phyloP scores from a whole-genome alignment of 2,797 vertebrate genomes.

The Loris lydekkerianus region DNA sequence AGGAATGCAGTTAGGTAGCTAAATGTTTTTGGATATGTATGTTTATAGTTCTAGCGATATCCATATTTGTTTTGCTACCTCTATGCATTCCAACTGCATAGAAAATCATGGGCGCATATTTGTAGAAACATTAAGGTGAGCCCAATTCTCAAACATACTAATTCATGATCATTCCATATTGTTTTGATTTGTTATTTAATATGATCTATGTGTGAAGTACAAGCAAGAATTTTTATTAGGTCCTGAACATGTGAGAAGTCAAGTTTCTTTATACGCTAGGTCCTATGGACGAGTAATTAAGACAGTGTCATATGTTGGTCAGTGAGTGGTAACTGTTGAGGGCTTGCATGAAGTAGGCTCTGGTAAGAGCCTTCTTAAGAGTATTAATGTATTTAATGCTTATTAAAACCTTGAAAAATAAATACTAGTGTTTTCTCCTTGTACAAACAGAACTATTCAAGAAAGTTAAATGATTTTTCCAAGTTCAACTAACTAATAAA shows the following conservation, averaged over 20 bases:
- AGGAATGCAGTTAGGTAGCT: not conserved
- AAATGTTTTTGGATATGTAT: not conserved
- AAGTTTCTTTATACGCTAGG: not conserved
- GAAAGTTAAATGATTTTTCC: conserved; percentile 25
- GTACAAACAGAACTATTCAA: not conserved
- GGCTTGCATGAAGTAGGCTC: not conserved
- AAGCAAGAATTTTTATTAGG: not conserved
- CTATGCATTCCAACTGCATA: not conserved
- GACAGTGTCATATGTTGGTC: not conserved
- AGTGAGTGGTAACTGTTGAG: not conserved
- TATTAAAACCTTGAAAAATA: not conserved
- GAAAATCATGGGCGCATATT: not conserved
- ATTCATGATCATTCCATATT: conserved; percentile 27
- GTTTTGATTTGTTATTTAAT: conserved; percentile 31
- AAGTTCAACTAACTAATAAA: conserved; percentile 1
- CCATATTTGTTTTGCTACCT: conserved; percentile 2
- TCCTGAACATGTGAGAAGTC: not conserved
- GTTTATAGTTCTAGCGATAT: not conserved
- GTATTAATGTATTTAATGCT: conserved; percentile 3
- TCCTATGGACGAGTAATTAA: not conserved
- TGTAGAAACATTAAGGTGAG: not conserved
- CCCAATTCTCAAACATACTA: not conserved
- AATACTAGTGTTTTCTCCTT: not conserved
- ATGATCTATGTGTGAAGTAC: not conserved
- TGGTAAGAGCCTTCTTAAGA: not conserved